These are phyloP conservation scores for Gracilinanus agilis DNA, from an alignment of 2,113 vertebrate genomes.

Conservation along the genomic window DNA sequence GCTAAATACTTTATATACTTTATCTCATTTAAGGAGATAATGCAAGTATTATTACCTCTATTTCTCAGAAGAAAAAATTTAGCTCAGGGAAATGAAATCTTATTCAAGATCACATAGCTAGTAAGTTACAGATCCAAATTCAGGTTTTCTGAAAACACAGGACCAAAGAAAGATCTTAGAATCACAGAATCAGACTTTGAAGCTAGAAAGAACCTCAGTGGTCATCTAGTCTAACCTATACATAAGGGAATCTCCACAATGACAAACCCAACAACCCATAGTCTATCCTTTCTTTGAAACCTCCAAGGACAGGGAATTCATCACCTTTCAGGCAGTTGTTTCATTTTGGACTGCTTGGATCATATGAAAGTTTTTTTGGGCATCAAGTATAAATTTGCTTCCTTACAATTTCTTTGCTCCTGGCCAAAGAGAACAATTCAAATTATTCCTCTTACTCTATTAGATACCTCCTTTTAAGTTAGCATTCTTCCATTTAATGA, in stretches of 20 bases:
- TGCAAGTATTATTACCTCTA: background rate
- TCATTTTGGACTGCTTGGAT: background rate
- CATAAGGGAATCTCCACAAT: background rate
- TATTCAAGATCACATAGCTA: background rate
- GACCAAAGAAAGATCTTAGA: background rate
- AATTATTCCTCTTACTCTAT: no score
- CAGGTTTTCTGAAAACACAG: constrained; percentile 65
- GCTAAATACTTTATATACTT: background rate
- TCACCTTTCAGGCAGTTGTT: background rate
- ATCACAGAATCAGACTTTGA: background rate
- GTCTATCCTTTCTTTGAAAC: background rate
- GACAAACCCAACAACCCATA: background rate
- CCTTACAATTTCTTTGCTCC: background rate
- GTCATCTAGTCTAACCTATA: background rate
- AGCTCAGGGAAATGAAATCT: background rate
- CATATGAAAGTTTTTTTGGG: background rate
- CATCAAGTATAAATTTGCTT: background rate
- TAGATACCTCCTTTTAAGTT: no score
- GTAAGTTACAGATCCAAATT: constrained; percentile 73
- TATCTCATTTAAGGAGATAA: background rate
- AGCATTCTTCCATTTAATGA: no score
- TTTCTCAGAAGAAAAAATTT: no score
- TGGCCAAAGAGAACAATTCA: background rate
- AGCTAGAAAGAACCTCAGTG: background rate
- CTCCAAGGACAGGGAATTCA: background rate